Percentiles rank a stretch among this genome's conserved stretches.
Evolutionary conservation across 1,140 invertebrate species (phyloP).

Genomic region (Atopsyche davidsoni): DNA sequence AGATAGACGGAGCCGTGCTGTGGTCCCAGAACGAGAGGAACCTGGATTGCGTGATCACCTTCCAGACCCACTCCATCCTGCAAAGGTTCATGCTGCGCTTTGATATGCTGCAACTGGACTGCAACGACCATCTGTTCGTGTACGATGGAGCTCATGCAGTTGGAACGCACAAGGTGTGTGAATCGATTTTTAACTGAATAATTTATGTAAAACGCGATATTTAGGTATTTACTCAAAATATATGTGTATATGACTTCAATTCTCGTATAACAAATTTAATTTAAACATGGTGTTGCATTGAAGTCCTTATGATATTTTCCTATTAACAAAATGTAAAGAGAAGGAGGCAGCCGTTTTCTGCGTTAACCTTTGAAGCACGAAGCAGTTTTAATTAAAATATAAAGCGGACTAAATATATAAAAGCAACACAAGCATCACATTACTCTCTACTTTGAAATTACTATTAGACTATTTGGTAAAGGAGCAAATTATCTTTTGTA

Average conservation of each 20-base stretch:
- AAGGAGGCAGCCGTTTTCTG: too few species aligned
- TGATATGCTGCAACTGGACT: slow-evolving; percentile 72
- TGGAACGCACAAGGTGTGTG: slow-evolving; percentile 80
- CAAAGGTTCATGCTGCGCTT: slow-evolving; percentile 91
- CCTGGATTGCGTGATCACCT: slow-evolving; percentile 84
- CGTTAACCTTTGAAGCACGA: too few species aligned
- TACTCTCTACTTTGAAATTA: too few species aligned
- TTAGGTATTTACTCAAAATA: not conserved
- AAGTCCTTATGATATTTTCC: too few species aligned
- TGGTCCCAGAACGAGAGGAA: slow-evolving; percentile 83
- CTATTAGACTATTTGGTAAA: too few species aligned
- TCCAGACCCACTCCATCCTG: slow-evolving; percentile 87
- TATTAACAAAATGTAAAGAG: too few species aligned
- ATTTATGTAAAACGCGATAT: not conserved
- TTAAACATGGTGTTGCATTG: too few species aligned
- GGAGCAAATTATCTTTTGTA: too few species aligned
- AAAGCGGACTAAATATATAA: too few species aligned
- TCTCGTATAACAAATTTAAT: not conserved
- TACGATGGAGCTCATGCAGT: slow-evolving; percentile 88
- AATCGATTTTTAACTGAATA: slow-evolving; percentile 1
- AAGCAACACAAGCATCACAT: too few species aligned
- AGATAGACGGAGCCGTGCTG: slow-evolving; percentile 84
- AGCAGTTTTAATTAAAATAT: too few species aligned
- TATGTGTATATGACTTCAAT: not conserved
- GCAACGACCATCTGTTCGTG: slow-evolving; percentile 88